phyloP scores from a whole-genome alignment of 1,140 invertebrate species.

The Battus philenor region DNA sequence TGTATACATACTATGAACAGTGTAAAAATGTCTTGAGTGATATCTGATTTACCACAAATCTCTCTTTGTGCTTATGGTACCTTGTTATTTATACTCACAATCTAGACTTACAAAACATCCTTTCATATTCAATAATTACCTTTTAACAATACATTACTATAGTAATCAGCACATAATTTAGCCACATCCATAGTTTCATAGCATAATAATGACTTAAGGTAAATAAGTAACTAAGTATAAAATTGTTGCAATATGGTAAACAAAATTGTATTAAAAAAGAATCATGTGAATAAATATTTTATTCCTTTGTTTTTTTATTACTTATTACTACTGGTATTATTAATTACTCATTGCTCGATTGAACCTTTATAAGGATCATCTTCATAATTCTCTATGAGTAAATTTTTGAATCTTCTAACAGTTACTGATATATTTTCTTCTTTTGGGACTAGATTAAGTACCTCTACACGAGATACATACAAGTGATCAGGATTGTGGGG shows the following conservation, averaged over 20 bases:
- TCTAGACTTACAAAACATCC: too few species aligned
- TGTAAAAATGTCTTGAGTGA: too few species aligned
- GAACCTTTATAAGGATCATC: conserved; percentile 49
- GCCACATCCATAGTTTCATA: too few species aligned
- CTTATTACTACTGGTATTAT: background rate
- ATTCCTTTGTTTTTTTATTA: conserved; percentile 18
- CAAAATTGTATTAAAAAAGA: conserved; percentile 1
- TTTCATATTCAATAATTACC: too few species aligned
- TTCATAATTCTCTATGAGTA: conserved; percentile 80
- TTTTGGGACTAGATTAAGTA: conserved; percentile 67
- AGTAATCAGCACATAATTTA: too few species aligned
- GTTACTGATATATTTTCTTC: conserved; percentile 72
- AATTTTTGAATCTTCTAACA: conserved; percentile 77
- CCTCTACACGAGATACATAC: conserved; percentile 77
- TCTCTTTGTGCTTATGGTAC: too few species aligned
- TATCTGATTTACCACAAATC: too few species aligned
- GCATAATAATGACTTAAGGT: too few species aligned
- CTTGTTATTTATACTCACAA: too few species aligned
- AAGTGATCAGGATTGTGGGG: conserved; percentile 78
- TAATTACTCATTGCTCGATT: conserved; percentile 25
- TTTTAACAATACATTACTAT: too few species aligned
- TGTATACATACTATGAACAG: too few species aligned
- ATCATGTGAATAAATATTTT: conserved; percentile 23
- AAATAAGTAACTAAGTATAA: too few species aligned
- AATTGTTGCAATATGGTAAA: background rate